These are phyloP conservation scores for Anastrepha obliqua DNA, from an alignment of 1,140 invertebrate genomes.

Conservation along the genomic window DNA sequence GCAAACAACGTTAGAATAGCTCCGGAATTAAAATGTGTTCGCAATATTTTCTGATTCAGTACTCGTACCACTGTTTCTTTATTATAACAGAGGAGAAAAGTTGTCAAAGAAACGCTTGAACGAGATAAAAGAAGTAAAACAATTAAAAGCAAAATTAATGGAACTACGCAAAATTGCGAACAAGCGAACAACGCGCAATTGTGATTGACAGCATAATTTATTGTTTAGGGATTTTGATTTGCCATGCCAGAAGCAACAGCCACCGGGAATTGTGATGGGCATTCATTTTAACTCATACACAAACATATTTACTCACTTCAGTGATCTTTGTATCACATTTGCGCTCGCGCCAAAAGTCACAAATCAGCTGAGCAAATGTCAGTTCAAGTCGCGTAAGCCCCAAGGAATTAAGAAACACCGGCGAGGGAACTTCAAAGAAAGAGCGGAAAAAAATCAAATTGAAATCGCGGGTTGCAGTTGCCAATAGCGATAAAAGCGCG, in stretches of 20 bases:
- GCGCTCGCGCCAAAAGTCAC: not conserved
- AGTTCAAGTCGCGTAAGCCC: not conserved
- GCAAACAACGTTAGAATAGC: too few relatives aligned
- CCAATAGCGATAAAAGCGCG: not conserved
- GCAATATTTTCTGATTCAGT: too few relatives aligned
- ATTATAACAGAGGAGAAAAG: too few relatives aligned
- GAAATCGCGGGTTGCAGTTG: not conserved
- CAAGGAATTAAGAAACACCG: not conserved
- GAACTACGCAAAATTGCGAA: not conserved
- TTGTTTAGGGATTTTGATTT: constrained; percentile 20
- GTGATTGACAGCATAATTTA: constrained; percentile 39
- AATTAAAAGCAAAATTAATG: not conserved
- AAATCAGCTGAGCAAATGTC: not conserved
- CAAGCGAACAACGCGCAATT: not conserved
- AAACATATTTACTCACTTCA: not conserved
- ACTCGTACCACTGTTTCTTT: too few relatives aligned
- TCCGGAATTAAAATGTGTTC: too few relatives aligned
- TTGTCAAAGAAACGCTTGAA: too few relatives aligned
- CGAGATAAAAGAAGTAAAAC: too few relatives aligned
- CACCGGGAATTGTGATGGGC: not conserved
- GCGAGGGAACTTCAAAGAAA: not conserved
- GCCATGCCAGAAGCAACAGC: not conserved
- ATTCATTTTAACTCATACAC: not conserved
- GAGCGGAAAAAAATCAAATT: not conserved
- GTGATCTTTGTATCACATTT: not conserved